Evolutionary conservation across 2,113 vertebrate species (phyloP).

Genomic region (Cettia cetti): DNA sequence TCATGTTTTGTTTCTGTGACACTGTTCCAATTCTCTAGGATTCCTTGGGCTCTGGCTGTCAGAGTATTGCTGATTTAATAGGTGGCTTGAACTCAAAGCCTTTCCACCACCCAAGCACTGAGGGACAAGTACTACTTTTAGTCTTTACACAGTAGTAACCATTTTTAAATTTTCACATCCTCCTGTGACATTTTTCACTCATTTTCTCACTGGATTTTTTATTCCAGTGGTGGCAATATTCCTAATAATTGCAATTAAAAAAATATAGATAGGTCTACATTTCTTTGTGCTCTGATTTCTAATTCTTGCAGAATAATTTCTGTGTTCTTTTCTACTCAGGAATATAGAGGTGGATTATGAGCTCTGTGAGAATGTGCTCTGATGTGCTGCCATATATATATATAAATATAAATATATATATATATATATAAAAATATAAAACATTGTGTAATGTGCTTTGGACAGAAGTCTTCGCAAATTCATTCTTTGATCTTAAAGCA

Average conservation of each 20-base stretch:
- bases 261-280: not conserved
- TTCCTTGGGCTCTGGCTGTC: not conserved
- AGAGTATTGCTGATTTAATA: not conserved
- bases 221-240: not conserved
- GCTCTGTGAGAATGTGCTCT: not conserved
- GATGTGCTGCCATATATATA: not conserved
- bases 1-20: not conserved
- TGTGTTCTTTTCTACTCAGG: not conserved
- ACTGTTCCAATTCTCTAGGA: not conserved
- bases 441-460: fast-evolving
- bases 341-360: not conserved
- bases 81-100: not conserved
- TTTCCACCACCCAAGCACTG: not conserved
- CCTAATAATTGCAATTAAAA: fast-evolving
- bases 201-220: not conserved
- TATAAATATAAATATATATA: no score
- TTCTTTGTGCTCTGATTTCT: not conserved
- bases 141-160: not conserved
- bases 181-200: not conserved
- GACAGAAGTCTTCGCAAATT: not conserved
- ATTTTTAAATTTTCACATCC: not conserved
- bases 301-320: not conserved
- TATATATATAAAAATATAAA: no score
- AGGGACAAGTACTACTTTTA: not conserved
- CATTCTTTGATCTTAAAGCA: not conserved